These are phyloP conservation scores for Bergia puertoricense DNA, from an alignment of 92 coral and sea anemone genomes.

Conservation along the genomic window DNA sequence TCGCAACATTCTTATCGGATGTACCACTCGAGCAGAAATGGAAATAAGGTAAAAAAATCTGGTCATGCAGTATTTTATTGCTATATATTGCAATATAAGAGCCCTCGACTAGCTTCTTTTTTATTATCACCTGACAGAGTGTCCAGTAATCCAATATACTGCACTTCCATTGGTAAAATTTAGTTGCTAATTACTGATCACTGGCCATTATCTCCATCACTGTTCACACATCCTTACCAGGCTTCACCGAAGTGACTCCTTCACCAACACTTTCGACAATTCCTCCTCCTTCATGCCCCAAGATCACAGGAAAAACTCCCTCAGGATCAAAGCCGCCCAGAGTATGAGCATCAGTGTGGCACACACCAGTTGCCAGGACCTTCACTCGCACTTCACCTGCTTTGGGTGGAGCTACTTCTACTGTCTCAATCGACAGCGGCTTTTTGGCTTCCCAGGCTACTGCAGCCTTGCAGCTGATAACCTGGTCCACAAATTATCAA, in stretches of 20 bases:
- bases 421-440: slow-evolving; percentile 83
- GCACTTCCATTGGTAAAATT: too few relatives aligned
- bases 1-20: too few relatives aligned
- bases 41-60: too few relatives aligned
- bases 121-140: too few relatives aligned
- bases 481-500: slow-evolving; percentile 39
- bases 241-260: slow-evolving; percentile 86
- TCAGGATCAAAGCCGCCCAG: slow-evolving; percentile 80
- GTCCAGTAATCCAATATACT: too few relatives aligned
- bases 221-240: slow-evolving; percentile 58
- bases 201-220: too few relatives aligned
- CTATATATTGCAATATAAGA: too few relatives aligned
- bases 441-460: slow-evolving; percentile 92
- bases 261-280: slow-evolving; percentile 96
- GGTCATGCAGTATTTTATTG: too few relatives aligned
- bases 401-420: slow-evolving; percentile 93
- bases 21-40: too few relatives aligned
- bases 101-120: too few relatives aligned
- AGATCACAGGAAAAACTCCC: slow-evolving; percentile 86
- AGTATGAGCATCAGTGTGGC: slow-evolving; percentile 89
- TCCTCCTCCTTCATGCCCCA: slow-evolving; percentile 99
- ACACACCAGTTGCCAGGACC: slow-evolving; percentile 91
- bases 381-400: slow-evolving; percentile 88
- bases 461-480: slow-evolving; percentile 85
- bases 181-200: too few relatives aligned